These are phyloP conservation scores for Scaptomyza reducta DNA, from an alignment of 2,888 invertebrate species.

Conservation along the genomic window DNA sequence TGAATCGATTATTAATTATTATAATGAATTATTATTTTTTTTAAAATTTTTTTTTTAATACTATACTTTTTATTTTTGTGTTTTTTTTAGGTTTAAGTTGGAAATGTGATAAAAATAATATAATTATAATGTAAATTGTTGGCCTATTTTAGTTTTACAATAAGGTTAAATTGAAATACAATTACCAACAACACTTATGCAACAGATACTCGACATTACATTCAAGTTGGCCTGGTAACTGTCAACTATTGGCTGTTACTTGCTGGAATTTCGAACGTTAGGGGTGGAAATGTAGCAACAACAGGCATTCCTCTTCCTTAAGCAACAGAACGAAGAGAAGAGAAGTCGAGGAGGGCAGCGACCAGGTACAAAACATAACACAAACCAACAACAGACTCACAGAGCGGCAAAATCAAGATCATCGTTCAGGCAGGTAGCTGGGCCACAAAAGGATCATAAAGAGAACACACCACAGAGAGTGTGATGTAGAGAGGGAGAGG, in stretches of 20 bases:
- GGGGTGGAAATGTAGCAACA: conserved; percentile 61
- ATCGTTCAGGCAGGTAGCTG: conserved; percentile 64
- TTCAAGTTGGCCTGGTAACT: conserved; percentile 31
- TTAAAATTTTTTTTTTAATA: too few species aligned
- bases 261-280: conserved; percentile 40
- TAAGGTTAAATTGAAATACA: not conserved
- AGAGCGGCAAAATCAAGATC: conserved; percentile 63
- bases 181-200: not conserved
- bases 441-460: conserved; percentile 22
- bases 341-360: conserved; percentile 36
- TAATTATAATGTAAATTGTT: too few species aligned
- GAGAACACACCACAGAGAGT: too few species aligned
- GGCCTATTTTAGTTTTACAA: not conserved
- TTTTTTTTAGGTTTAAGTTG: too few species aligned
- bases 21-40: too few species aligned
- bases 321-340: not conserved
- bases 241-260: conserved; percentile 42
- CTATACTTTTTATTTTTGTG: too few species aligned
- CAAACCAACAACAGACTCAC: conserved; percentile 2
- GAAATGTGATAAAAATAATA: too few species aligned
- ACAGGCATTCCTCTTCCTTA: conserved; percentile 8
- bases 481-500: conserved; percentile 3
- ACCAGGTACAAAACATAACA: conserved; percentile 34
- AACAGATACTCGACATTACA: conserved; percentile 2
- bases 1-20: too few species aligned